These are phyloP conservation scores for Drosophila rhopaloa DNA, from an alignment of 1,140 invertebrate genomes.

Conservation along the genomic window DNA sequence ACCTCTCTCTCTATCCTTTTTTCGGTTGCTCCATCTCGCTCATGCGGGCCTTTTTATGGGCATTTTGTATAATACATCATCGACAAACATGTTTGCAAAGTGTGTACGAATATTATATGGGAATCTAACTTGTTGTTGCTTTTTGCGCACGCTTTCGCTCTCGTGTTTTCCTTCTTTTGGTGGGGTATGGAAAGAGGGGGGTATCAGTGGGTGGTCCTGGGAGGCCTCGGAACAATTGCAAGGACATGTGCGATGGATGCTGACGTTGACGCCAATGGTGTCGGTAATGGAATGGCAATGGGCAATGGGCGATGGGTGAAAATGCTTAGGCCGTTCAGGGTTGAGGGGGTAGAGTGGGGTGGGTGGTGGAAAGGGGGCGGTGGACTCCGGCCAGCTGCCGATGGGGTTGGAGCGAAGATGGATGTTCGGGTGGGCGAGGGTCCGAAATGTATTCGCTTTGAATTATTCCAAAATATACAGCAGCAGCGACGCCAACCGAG, in stretches of 20 bases:
- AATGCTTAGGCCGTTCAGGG: constrained; percentile 41
- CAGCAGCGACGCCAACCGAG: constrained; percentile 29
- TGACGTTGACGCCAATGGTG: constrained; percentile 83
- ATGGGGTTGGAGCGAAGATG: constrained; percentile 70
- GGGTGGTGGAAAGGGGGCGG: background rate
- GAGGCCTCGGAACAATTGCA: constrained; percentile 72
- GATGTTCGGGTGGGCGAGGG: constrained; percentile 44
- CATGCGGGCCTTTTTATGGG: constrained; percentile 83
- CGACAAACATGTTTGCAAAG: constrained; percentile 84
- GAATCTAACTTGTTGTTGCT: constrained; percentile 76
- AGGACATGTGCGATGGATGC: constrained; percentile 83
- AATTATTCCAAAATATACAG: constrained; percentile 82
- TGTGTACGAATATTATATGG: constrained; percentile 84
- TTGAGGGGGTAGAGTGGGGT: background rate
- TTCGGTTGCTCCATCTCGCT: constrained; percentile 57
- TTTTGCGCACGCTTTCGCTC: constrained; percentile 76
- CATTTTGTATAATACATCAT: constrained; percentile 84
- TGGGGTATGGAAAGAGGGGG: background rate
- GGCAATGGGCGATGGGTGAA: constrained; percentile 34
- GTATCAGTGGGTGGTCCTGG: constrained; percentile 8
- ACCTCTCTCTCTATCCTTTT: constrained; percentile 2
- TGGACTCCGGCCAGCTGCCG: constrained; percentile 43
- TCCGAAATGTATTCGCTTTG: constrained; percentile 77
- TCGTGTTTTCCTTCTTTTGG: constrained; percentile 35
- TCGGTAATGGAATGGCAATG: constrained; percentile 79